Base-by-base conservation (phyloP, 2,113 vertebrate species). In the Salvelinus alpinus region DNA sequence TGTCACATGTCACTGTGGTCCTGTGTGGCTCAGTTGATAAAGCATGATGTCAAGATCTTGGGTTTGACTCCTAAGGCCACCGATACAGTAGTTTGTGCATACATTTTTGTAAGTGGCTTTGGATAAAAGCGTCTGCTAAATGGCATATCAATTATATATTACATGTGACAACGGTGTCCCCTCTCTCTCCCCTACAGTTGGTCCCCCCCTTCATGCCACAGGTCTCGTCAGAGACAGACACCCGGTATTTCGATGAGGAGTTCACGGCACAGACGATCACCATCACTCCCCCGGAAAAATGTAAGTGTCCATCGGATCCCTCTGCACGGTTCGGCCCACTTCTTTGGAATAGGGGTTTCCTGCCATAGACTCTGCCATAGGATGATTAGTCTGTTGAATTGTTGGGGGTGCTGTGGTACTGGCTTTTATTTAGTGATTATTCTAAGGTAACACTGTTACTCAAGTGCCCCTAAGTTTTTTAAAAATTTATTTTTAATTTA, bases 211-310 rank as follows among this genome's bases (percentile, higher is more conserved):
- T 94, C 85, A 89, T 89, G 91, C 93, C 93, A 0, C 93, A 94
- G 85, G 93, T 94, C 34, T 76, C 78, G 24, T 94, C 93, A 0
- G 93, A 94, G 80, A 94, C 93, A 1, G 93, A 94, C 91, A 94
- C 93, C 2, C 92, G 93, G 78, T 94, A 94, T 90, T 94, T 94
- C 44, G 93, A 94, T n/a, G 93, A 94, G 78, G 93, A 94, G 86
- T 94, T 94, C 88, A 94, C 93, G 68, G 93, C 93, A 80, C 93
- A 94, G 89, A 93, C 93, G 92, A 94, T 94, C 90, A 94, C 93
- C 83, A 93, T 94, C 90, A 94, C 93, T 27, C 93, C 93, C 34
- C 93, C 92, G 0, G 93, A 94, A 2, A 92, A 92, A 87, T 92
- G 91, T 92, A 64, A 84, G 87, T 5, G 22, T 13, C 38, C 71